A percentile compares a stretch with the other conserved stretches of the same genome.
phyloP scores from a whole-genome alignment of 2,888 invertebrate species.

The Acholoe squamosa region DNA sequence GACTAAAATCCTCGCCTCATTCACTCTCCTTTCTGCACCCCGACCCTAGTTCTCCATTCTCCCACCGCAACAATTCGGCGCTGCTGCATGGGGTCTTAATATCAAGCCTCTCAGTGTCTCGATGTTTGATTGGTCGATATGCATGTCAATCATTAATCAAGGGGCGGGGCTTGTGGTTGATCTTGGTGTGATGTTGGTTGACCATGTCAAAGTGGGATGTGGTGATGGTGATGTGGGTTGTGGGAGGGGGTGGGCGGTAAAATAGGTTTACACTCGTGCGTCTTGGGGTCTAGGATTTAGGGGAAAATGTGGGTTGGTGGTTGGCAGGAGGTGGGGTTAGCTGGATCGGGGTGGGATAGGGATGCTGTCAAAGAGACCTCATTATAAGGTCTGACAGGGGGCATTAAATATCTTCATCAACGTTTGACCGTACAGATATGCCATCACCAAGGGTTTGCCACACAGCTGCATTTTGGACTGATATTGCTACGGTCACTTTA shows the following conservation, averaged over 20 bases:
- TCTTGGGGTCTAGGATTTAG: conserved; percentile 14
- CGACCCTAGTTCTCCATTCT: not conserved
- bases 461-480: no score
- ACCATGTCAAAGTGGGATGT: conserved; percentile 34
- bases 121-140: conserved; percentile 28
- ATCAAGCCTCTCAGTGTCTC: not conserved
- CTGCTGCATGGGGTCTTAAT: conserved; percentile 28
- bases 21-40: not conserved
- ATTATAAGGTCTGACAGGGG: not conserved
- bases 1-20: not conserved
- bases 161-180: conserved; percentile 42
- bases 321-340: not conserved
- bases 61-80: not conserved
- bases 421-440: no score
- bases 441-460: no score
- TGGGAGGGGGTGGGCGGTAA: not conserved
- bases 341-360: not conserved
- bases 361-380: not conserved
- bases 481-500: no score
- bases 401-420: not conserved
- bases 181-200: not conserved
- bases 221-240: not conserved
- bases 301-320: no score
- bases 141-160: not conserved
- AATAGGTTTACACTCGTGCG: not conserved